These are phyloP conservation scores for Gari tellinella DNA, from an alignment of 2,888 invertebrate species.

Conservation along the genomic window DNA sequence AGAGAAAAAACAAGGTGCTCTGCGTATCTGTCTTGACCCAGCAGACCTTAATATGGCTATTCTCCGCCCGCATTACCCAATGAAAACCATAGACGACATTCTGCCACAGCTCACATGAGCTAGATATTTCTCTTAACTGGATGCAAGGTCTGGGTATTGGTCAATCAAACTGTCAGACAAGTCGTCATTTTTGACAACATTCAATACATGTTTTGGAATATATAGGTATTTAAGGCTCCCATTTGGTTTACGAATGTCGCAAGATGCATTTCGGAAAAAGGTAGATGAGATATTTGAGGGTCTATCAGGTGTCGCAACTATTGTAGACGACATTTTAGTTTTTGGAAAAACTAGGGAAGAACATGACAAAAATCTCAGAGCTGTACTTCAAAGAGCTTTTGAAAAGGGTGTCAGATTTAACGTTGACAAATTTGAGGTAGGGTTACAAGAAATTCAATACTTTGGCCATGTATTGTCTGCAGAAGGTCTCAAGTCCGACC, in stretches of 20 bases:
- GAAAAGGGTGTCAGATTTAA: conserved; percentile 36
- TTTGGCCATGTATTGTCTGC: conserved; percentile 17
- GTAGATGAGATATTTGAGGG: conserved; percentile 47
- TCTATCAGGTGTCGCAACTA: conserved; percentile 27
- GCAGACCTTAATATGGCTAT: conserved; percentile 6
- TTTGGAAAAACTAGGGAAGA: no score
- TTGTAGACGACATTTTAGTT: no score
- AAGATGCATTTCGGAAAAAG: conserved; percentile 47
- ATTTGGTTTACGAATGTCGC: conserved; percentile 41
- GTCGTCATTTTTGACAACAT: conserved; percentile 38
- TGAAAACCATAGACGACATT: conserved; percentile 33
- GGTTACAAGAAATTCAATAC: conserved; percentile 7
- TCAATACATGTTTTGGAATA: conserved; percentile 52
- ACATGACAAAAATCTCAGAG: no score
- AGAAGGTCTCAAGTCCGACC: conserved; percentile 24
- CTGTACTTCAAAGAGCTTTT: conserved; percentile 20
- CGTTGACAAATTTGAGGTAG: conserved; percentile 31
- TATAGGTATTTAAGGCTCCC: no score
- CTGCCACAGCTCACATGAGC: no score
- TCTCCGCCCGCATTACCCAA: conserved; percentile 32
- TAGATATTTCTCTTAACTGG: conserved; percentile 44
- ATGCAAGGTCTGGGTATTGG: conserved; percentile 51
- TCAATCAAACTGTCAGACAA: conserved; percentile 14
- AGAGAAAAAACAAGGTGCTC: conserved; percentile 9
- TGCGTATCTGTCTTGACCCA: conserved; percentile 17